phyloP scores from a whole-genome alignment of 2,888 invertebrate species.

The Merodon equestris region DNA sequence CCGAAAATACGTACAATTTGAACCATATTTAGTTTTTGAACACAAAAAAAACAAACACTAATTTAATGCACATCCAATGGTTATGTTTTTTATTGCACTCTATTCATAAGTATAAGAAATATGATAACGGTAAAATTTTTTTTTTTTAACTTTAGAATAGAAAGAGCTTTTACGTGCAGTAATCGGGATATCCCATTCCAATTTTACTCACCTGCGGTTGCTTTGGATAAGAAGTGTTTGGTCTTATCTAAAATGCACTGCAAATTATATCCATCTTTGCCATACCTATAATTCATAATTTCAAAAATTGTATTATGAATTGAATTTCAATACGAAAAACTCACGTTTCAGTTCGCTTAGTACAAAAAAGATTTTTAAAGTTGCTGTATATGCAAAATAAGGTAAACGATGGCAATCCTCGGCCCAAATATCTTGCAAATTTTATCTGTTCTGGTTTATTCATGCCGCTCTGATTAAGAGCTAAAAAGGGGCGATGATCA shows the following conservation, averaged over 20 bases:
- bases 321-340: conserved; percentile 49
- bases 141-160: too few relatives aligned
- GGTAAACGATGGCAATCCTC: conserved; percentile 78
- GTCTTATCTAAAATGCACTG: conserved; percentile 79
- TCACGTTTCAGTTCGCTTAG: conserved; percentile 79
- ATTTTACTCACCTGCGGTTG: conserved; percentile 77
- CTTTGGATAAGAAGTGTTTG: conserved; percentile 78
- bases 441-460: conserved; percentile 78
- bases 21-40: too few relatives aligned
- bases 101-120: too few relatives aligned
- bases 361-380: conserved; percentile 79
- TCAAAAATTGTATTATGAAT: too few relatives aligned
- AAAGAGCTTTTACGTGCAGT: too few relatives aligned
- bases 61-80: too few relatives aligned
- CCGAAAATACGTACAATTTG: too few relatives aligned
- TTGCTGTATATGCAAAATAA: conserved; percentile 79
- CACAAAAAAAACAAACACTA: too few relatives aligned
- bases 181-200: too few relatives aligned
- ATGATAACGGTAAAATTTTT: too few relatives aligned
- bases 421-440: conserved; percentile 78
- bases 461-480: conserved; percentile 78
- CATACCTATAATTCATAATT: conserved; percentile 74
- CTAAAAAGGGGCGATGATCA: conserved; percentile 78
- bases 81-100: too few relatives aligned
- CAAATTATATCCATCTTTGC: conserved; percentile 78